Evolutionary conservation across 2,113 vertebrate genomes (phyloP).

Genomic region (Anarrhichthys ocellatus): DNA sequence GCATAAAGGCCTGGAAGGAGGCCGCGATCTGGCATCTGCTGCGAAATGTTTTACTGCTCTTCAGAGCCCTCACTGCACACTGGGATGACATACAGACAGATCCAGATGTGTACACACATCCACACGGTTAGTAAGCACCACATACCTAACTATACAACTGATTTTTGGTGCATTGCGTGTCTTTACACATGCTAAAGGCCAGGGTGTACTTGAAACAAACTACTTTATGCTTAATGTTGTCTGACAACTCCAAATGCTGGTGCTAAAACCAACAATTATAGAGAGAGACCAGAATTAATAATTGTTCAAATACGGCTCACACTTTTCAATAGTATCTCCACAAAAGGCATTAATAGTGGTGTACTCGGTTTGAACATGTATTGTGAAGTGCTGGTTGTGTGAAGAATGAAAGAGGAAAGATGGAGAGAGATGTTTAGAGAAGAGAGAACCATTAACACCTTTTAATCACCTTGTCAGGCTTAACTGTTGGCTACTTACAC

Average conservation of each 20-base stretch:
- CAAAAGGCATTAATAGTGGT: background rate
- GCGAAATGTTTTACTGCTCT: constrained; percentile 36
- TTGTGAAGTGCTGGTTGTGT: background rate
- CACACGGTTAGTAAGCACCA: background rate
- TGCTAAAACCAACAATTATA: background rate
- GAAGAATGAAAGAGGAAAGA: background rate
- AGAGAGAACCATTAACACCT: background rate
- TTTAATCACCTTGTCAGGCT: background rate
- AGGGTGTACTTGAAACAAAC: background rate
- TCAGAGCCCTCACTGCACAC: constrained; percentile 24
- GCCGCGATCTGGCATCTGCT: constrained; percentile 29
- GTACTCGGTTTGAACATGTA: background rate
- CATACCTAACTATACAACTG: background rate
- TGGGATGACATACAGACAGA: constrained; percentile 15
- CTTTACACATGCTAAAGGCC: background rate
- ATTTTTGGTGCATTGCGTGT: background rate
- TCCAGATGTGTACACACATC: constrained; percentile 7
- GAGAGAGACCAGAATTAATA: background rate
- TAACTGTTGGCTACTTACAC: background rate
- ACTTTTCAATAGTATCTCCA: background rate
- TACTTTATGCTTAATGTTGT: background rate
- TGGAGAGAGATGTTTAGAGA: background rate
- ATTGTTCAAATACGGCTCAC: background rate
- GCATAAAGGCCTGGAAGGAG: constrained; percentile 44
- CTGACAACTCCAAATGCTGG: background rate